Evolutionary conservation across 2,797 vertebrate genomes (phyloP).

Genomic region (Acanthurus tractus): DNA sequence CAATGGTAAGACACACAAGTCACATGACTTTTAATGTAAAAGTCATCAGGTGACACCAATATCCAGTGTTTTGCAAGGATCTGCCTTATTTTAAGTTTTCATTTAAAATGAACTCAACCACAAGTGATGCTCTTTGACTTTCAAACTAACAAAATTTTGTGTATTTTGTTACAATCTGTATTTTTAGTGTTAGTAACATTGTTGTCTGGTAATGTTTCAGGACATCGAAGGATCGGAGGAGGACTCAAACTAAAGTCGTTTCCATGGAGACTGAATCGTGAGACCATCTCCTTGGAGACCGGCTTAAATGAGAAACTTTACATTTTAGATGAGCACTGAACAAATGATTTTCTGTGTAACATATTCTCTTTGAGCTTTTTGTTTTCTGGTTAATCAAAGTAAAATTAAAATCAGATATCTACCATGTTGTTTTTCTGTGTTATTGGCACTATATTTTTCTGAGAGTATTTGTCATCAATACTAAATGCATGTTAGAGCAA

Average conservation of each 20-base stretch:
- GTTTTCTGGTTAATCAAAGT: slow-evolving; percentile 35
- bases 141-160: too few relatives aligned
- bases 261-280: slow-evolving; percentile 53
- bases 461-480: too few relatives aligned
- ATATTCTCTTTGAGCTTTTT: slow-evolving; percentile 21
- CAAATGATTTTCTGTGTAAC: slow-evolving; percentile 2
- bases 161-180: neutral
- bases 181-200: neutral
- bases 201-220: slow-evolving; percentile 68
- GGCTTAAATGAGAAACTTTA: slow-evolving; percentile 25
- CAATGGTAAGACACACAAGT: slow-evolving; percentile 72
- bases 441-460: neutral
- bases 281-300: slow-evolving; percentile 43
- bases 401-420: slow-evolving; percentile 8
- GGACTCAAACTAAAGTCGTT: slow-evolving; percentile 69
- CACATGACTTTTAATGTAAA: neutral
- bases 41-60: neutral
- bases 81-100: too few relatives aligned
- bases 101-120: too few relatives aligned
- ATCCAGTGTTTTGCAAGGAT: too few relatives aligned
- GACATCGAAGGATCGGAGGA: slow-evolving; percentile 81
- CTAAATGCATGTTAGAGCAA: too few relatives aligned
- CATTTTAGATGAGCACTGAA: slow-evolving; percentile 34
- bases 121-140: neutral
- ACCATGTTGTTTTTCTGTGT: neutral